Base-by-base conservation (phyloP, 2,113 vertebrate species). In the Neodon shergylaensis region DNA sequence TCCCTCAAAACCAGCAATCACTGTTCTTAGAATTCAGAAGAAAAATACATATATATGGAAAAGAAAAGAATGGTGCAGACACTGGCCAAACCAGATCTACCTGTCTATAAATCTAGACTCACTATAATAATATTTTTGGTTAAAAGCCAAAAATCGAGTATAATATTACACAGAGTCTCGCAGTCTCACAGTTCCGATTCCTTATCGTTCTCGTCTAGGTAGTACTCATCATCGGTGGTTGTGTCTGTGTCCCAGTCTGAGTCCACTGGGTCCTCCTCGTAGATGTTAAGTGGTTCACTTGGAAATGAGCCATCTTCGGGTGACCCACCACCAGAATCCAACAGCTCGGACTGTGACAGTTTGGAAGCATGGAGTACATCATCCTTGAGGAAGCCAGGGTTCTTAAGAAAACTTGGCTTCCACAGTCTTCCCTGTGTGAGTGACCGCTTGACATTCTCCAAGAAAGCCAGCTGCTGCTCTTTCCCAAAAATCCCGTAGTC, bases 181-280 rank as follows among this genome's bases (percentile, higher is more conserved):
- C 33, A 89, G 36, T 36, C 79, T 99, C 97, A 99, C 0, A 99
- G 97, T 97, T 99, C 99, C 5, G 99, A 99, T 93, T 99, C 99
- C 94, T 98, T 99, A 88, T 99, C 99, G 36, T 92, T 94, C 98
- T 99, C 98, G 95, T 99, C 98, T 68, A 99, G 97, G 96, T 99
- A 99, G 96, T 99, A 99, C 88, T 99, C 99, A 58, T 99, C 99
- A 86, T 99, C 99, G 0, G 99, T 99, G 39, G 99, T 99, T 0
- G 99, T 99, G 78, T 99, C 99, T 0, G 99, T 99, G 97, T 98
- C 98, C 0, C 98, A 99, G 61, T 99, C 99, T 0, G 99, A 99
- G 92, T 98, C 99, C 66, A 97, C 96, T 2, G 91, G 74, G 88
- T 98, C 94, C 77, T 98, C 96, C 96, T 74, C 84, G 26, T 98